These are phyloP conservation scores for Drosophila mimica DNA, from an alignment of 2,888 invertebrate species.

Conservation along the genomic window DNA sequence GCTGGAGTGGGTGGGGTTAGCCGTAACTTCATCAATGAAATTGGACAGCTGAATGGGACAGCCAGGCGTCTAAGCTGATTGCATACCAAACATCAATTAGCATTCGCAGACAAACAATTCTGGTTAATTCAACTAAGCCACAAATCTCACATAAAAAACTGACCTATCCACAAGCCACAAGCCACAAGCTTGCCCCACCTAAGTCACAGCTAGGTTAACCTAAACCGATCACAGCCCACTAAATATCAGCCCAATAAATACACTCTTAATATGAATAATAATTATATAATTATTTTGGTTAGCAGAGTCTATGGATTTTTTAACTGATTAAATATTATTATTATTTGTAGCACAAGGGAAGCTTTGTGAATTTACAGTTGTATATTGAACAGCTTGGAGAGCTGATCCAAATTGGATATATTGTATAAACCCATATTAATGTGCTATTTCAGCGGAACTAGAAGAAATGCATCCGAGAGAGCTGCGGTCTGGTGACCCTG, in stretches of 20 bases:
- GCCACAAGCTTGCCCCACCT: neutral
- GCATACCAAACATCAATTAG: constrained; percentile 58
- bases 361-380: neutral
- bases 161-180: neutral
- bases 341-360: neutral
- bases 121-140: neutral
- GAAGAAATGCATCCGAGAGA: constrained; percentile 41
- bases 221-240: too few species aligned
- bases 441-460: constrained; percentile 39
- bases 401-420: neutral
- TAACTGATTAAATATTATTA: too few species aligned
- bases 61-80: constrained; percentile 57
- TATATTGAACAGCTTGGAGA: neutral
- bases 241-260: neutral
- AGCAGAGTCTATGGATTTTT: neutral
- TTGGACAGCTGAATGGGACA: constrained; percentile 68
- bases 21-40: constrained; percentile 70
- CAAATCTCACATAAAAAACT: neutral
- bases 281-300: neutral
- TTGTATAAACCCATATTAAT: neutral
- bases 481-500: constrained; percentile 57
- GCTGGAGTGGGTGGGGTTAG: constrained; percentile 43
- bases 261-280: neutral
- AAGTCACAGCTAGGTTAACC: neutral
- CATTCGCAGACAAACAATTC: constrained; percentile 25